Evolutionary conservation across 1,140 invertebrate genomes (phyloP).

Genomic region (Drosophila ogumai): DNA sequence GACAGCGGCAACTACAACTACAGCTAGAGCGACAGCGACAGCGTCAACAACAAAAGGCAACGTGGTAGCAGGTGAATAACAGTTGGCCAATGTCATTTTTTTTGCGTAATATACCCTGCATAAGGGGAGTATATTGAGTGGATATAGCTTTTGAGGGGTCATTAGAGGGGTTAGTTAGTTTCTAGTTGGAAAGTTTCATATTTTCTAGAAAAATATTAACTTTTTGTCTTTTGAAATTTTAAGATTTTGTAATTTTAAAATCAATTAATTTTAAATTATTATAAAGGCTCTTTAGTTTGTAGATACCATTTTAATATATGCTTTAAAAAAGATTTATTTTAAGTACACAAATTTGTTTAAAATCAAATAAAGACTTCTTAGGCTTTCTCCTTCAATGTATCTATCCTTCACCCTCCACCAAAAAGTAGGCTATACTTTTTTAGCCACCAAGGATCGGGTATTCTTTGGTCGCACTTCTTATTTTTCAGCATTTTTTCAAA

Average conservation of each 20-base stretch:
- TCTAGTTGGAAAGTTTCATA: too few species aligned
- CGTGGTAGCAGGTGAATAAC: constrained; percentile 43
- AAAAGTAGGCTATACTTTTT: neutral
- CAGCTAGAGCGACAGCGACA: neutral
- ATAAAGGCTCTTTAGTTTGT: too few species aligned
- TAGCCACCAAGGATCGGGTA: neutral
- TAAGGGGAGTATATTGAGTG: neutral
- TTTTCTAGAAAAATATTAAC: too few species aligned
- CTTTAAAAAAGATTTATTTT: too few species aligned
- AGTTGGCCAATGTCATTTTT: constrained; percentile 32
- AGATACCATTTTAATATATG: too few species aligned
- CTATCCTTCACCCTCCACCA: neutral
- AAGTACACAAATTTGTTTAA: too few species aligned
- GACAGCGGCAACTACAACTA: constrained; percentile 9
- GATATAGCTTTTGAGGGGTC: too few species aligned
- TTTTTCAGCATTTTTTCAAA: too few species aligned
- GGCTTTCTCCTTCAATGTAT: neutral
- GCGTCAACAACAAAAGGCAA: constrained; percentile 16
- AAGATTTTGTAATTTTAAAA: too few species aligned
- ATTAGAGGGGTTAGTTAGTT: neutral
- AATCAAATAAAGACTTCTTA: neutral
- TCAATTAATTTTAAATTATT: too few species aligned
- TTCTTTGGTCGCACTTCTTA: neutral
- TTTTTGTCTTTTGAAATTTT: too few species aligned
- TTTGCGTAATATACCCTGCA: neutral